Evolutionary conservation across 35 echinoderm and acorn worm species (phyloP).

Genomic region (Ptychodera flava): DNA sequence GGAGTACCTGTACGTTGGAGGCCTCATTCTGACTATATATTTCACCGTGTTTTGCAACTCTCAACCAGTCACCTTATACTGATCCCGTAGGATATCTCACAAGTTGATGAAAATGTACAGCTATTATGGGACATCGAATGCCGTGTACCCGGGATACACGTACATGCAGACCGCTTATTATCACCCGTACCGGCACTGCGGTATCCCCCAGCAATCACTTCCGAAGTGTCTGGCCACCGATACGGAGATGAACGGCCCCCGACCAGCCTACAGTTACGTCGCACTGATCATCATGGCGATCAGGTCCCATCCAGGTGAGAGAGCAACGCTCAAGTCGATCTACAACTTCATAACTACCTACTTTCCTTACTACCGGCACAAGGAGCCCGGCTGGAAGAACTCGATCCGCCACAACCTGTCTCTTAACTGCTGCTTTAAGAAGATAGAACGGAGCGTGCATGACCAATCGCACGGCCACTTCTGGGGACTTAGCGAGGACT

Average conservation of each 20-base stretch:
- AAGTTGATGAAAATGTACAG: too few relatives aligned
- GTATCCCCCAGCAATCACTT: too few relatives aligned
- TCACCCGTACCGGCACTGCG: too few relatives aligned
- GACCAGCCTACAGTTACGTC: not conserved
- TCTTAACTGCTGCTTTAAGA: not conserved
- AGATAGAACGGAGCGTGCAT: not conserved
- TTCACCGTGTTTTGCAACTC: too few relatives aligned
- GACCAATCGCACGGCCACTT: not conserved
- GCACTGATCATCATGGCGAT: not conserved
- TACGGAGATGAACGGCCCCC: too few relatives aligned
- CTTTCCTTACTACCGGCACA: not conserved
- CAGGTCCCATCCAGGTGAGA: not conserved
- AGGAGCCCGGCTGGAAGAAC: not conserved
- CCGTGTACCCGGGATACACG: not conserved
- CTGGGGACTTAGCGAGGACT: not conserved
- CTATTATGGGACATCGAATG: too few relatives aligned
- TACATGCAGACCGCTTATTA: not conserved
- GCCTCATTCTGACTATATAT: too few relatives aligned
- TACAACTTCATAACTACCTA: not conserved
- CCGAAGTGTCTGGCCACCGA: too few relatives aligned
- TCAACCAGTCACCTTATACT: too few relatives aligned
- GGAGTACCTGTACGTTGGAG: too few relatives aligned
- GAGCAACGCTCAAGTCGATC: not conserved
- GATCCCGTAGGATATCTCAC: too few relatives aligned
- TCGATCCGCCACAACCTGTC: not conserved